Conservation (phyloP, 2,113 vertebrate genomes). For the Thinocorus orbignyianus region DNA sequence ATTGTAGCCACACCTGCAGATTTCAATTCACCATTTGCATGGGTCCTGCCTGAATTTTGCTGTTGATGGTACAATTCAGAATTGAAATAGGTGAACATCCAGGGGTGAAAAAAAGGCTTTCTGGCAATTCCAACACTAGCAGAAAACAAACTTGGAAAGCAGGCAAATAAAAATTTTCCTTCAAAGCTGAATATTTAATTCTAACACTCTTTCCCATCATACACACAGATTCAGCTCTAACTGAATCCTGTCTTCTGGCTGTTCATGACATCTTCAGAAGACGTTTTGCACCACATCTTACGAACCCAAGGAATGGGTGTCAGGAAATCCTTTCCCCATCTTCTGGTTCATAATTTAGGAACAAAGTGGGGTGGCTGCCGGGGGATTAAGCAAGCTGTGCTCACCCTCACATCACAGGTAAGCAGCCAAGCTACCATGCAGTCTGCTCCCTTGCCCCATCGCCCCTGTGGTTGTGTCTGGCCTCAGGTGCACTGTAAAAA, state of each 20-base stretch:
- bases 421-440: not conserved
- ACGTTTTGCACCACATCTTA: accelerated
- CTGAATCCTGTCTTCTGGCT: not conserved
- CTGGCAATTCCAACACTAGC: not conserved
- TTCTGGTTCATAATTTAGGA: not conserved
- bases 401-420: not conserved
- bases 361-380: not conserved
- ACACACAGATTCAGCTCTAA: not conserved
- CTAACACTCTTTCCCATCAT: not conserved
- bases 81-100: not conserved
- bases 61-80: not conserved
- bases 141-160: not conserved
- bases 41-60: not conserved
- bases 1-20: not conserved
- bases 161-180: not conserved
- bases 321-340: not conserved
- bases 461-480: accelerated
- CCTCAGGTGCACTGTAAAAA: not conserved
- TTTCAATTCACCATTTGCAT: not conserved
- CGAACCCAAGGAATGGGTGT: not conserved
- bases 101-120: not conserved
- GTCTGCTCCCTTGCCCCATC: not conserved
- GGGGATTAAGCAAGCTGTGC: not conserved
- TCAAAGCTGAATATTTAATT: not conserved
- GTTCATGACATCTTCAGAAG: not conserved